Percentiles rank a stretch among this genome's conserved stretches.
phyloP scores from a whole-genome alignment of 2,113 vertebrate genomes.

The Ciconia maguari region DNA sequence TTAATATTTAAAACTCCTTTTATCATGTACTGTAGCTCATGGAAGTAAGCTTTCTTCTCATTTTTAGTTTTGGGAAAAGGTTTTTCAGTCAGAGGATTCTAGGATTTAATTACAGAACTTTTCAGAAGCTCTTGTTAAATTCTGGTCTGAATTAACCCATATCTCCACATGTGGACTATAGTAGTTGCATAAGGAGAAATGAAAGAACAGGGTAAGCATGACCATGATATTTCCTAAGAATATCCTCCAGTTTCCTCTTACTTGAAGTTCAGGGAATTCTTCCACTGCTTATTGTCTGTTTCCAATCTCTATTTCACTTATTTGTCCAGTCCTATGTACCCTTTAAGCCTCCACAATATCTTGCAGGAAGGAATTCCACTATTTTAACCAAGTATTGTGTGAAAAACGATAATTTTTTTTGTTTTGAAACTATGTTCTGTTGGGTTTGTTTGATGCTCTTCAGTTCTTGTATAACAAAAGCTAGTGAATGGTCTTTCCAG shows the following conservation, averaged over 20 bases:
- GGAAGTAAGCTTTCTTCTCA: not conserved
- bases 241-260: not conserved
- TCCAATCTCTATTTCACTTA: not conserved
- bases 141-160: not conserved
- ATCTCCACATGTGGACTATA: not conserved
- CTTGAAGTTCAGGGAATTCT: not conserved
- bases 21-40: not conserved
- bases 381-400: not conserved
- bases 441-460: not conserved
- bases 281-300: not conserved
- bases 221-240: not conserved
- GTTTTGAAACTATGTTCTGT: not conserved
- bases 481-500: not conserved
- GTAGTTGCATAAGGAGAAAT: not conserved
- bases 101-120: not conserved
- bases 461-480: not conserved
- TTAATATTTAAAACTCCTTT: conserved; percentile 16
- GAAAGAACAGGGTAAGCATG: not conserved
- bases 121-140: not conserved
- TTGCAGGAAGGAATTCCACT: not conserved
- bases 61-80: not conserved
- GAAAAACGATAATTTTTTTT: not conserved
- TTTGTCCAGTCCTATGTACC: not conserved
- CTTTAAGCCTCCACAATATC: not conserved
- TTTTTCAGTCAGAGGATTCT: not conserved